Conservation (phyloP, 2,113 vertebrate genomes). For the Gavia stellata region DNA sequence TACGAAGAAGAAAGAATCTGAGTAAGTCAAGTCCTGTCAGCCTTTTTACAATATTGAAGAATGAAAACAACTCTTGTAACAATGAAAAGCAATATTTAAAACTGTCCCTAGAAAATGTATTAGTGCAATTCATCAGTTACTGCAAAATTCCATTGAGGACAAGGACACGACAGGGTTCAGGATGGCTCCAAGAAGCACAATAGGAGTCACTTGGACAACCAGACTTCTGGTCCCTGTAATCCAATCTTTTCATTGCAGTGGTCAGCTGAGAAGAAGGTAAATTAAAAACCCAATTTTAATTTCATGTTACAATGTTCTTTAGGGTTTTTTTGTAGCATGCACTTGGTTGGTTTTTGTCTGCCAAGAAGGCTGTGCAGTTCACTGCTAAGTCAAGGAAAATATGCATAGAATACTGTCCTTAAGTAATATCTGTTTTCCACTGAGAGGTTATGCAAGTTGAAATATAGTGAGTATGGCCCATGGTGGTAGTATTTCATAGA, state of each 20-base stretch:
- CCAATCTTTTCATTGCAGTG: not conserved
- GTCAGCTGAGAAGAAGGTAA: not conserved
- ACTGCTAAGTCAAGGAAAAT: not conserved
- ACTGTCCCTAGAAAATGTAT: not conserved
- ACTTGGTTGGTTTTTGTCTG: not conserved
- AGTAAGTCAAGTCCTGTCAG: not conserved
- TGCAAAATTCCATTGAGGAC: not conserved
- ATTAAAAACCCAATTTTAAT: not conserved
- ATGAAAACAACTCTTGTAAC: not conserved
- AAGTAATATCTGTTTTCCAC: not conserved
- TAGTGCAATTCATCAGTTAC: not conserved
- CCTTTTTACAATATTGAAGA: not conserved
- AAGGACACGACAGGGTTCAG: not conserved
- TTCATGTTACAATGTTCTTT: not conserved
- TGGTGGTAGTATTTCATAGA: not conserved
- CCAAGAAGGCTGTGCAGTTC: not conserved
- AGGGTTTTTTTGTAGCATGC: not conserved
- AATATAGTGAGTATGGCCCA: not conserved
- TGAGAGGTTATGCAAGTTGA: not conserved
- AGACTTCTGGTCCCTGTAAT: not conserved
- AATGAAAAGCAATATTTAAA: not conserved
- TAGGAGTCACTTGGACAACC: not conserved
- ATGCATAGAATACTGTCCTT: not conserved
- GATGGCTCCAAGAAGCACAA: not conserved
- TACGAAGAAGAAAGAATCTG: not conserved